Base-by-base conservation (phyloP, 2,113 vertebrate species). In the Muntiacus reevesi region DNA sequence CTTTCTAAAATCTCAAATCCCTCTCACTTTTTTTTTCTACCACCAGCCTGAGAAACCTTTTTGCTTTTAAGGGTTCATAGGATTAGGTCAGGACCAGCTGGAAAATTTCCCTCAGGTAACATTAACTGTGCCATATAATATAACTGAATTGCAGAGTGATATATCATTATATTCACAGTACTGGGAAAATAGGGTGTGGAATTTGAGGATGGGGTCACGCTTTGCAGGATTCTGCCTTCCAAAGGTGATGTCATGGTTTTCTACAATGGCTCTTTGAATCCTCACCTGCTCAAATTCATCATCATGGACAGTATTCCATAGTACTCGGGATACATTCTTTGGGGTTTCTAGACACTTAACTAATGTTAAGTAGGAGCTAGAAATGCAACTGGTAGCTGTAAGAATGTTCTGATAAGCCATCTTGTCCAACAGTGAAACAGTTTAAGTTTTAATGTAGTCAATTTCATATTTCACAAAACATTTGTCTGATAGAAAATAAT, bases 181-280 rank as follows among this genome's bases (percentile, higher is more conserved):
- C 15, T 45, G 9, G 10, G 15, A 16, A 9, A 5, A 14, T 54
- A 40, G 11, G 43, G 2, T 45, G 5, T 50, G 23, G 3, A 47
- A 64, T 43, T 14, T 28, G 15, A 10, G 3, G 7, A 23, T 8
- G 3, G 8, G 5, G 3, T 16, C 13, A 54, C 27, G 23, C 3
- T 85, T 82, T 64, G 76, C 33, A 55, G 40, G 64, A 67, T 55
- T 81, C 27, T 78, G 12, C 0, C 5, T 86, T 67, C 14, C 14
- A 33, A 14, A 25, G 21, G 33, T 33, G 9, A 57, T 57, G 11
- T 3, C 1, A 76, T 3, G 13, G 2, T 3, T 79, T 36, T 30
- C 19, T 71, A 60, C 36, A 59, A 55, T 43, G 55, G 12, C 14
- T 57, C 27, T 47, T 33, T 10, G 16, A 83, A 55, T 87, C 13